Conservation (phyloP, 37 sponge, comb jelly and placozoan species). For the Beroe ovata region DNA sequence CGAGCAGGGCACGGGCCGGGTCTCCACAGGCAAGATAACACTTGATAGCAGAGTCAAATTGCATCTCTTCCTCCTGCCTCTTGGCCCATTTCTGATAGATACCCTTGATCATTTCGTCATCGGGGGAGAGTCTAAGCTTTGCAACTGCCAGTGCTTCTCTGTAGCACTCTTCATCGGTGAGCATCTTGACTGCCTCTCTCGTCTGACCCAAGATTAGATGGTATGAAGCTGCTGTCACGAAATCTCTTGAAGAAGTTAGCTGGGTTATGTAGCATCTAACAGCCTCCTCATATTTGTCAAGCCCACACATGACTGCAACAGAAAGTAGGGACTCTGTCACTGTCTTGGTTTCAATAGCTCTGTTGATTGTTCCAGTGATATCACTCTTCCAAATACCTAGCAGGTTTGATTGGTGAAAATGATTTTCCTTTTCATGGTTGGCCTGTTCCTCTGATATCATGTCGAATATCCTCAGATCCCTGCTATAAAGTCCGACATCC, state of each 20-base stretch:
- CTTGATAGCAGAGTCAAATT: conserved; percentile 60
- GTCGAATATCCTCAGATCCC: background rate
- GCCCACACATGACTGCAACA: conserved; percentile 45
- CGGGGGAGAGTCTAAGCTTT: conserved; percentile 39
- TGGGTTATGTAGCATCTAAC: conserved; percentile 32
- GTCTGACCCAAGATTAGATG: background rate
- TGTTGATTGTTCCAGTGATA: background rate
- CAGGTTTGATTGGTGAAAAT: conserved; percentile 17
- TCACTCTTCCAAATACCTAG: conserved; percentile 48
- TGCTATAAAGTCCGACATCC: conserved; percentile 13
- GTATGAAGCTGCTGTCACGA: conserved; percentile 38
- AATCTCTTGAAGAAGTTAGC: conserved; percentile 31
- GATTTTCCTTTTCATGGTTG: conserved; percentile 1
- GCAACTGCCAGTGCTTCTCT: conserved; percentile 42
- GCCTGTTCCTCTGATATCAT: background rate
- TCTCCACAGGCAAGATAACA: conserved; percentile 48
- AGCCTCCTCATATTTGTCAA: conserved; percentile 35
- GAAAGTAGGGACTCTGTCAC: conserved; percentile 49
- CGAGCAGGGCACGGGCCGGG: background rate
- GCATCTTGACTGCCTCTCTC: background rate
- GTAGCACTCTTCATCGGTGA: conserved; percentile 14
- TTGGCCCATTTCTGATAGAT: conserved; percentile 23
- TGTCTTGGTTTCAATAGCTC: conserved; percentile 1
- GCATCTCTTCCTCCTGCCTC: conserved; percentile 39
- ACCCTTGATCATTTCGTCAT: background rate